Percentiles rank a stretch among this genome's conserved stretches.
These are phyloP conservation scores for Xiphorhynchus elegans DNA, from an alignment of 2,113 vertebrate genomes.

Conservation along the genomic window DNA sequence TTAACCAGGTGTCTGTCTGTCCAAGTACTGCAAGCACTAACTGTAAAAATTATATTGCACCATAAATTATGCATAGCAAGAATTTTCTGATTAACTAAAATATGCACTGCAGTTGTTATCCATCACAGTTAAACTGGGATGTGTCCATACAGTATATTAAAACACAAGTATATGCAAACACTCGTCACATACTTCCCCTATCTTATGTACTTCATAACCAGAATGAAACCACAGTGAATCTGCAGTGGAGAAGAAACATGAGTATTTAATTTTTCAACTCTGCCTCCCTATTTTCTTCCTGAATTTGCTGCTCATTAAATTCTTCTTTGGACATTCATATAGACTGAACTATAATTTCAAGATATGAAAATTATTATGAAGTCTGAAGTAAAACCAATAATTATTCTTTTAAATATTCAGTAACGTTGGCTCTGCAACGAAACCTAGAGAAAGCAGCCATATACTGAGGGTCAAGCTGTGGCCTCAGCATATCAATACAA, in stretches of 20 bases:
- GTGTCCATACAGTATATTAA: not conserved
- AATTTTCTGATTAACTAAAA: constrained; percentile 21
- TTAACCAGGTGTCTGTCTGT: constrained; percentile 43
- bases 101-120: not conserved
- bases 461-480: not conserved
- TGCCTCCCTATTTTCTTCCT: not conserved
- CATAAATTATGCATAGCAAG: constrained; percentile 32
- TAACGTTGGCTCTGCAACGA: not conserved
- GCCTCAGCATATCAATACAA: not conserved
- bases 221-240: not conserved
- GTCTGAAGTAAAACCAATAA: not conserved
- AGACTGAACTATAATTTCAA: not conserved
- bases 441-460: not conserved
- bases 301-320: not conserved
- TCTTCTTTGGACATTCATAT: not conserved
- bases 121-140: not conserved
- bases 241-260: not conserved
- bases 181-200: not conserved
- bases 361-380: not conserved
- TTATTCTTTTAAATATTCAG: not conserved
- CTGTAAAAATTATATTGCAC: not conserved
- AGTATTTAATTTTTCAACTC: not conserved
- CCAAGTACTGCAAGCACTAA: constrained; percentile 18
- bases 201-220: not conserved
- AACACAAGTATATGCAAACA: not conserved